Conservation (phyloP, 2,797 vertebrate species). For the Coracias cyanogaster region DNA sequence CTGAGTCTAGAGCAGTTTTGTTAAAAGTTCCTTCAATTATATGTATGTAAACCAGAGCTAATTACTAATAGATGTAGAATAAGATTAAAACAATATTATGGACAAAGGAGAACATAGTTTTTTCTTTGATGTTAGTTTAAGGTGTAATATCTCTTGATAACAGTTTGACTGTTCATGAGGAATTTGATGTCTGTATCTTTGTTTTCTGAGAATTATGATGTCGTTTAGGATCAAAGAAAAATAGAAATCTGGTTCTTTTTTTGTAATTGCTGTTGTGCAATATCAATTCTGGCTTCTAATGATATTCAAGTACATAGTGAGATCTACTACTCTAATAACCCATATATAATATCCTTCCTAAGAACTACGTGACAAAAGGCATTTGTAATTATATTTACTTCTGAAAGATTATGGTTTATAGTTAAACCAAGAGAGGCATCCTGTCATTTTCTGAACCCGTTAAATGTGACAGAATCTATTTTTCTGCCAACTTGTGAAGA, state of each 20-base stretch:
- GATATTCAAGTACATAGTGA: constrained; percentile 88
- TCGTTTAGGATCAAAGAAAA: constrained; percentile 89
- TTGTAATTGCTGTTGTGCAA: constrained; percentile 84
- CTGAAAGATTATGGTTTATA: constrained; percentile 92
- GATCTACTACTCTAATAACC: constrained; percentile 92
- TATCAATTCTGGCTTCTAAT: constrained; percentile 88
- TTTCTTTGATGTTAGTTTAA: constrained; percentile 34
- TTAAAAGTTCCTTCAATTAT: background rate
- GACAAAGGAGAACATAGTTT: background rate
- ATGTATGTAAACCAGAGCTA: background rate
- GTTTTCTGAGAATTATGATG: constrained; percentile 80
- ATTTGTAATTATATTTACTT: constrained; percentile 99
- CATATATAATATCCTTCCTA: constrained; percentile 81
- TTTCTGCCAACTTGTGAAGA: constrained; percentile 99
- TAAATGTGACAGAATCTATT: constrained; percentile 99
- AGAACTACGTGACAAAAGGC: constrained; percentile 93
- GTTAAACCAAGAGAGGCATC: constrained; percentile 99
- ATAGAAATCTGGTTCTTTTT: constrained; percentile 81
- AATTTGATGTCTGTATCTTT: constrained; percentile 31
- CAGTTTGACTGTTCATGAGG: background rate
- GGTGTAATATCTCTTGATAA: constrained; percentile 19
- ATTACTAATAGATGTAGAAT: background rate
- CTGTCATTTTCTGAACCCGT: constrained; percentile 99
- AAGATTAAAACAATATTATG: constrained; percentile 10
- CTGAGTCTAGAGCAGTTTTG: background rate